A percentile compares a stretch with the other conserved stretches of the same genome.
These are phyloP conservation scores for Cepaea hortensis DNA, from an alignment of 2,888 invertebrate genomes.

Conservation along the genomic window DNA sequence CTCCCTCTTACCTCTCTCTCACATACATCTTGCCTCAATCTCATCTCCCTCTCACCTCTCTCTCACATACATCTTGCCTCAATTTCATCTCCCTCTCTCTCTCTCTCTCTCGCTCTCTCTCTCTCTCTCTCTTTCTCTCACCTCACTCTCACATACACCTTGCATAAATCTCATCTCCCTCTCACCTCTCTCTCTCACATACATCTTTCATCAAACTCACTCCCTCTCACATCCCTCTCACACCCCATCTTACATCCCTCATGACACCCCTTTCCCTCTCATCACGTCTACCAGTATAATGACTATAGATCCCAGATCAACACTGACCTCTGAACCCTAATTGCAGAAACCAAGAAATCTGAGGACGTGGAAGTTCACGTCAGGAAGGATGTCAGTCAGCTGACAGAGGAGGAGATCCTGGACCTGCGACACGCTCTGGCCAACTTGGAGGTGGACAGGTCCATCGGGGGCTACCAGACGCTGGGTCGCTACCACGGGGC, in stretches of 20 bases:
- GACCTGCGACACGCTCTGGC: conserved; percentile 50
- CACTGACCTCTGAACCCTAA: no score
- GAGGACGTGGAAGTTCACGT: background rate
- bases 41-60: background rate
- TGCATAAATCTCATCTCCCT: no score
- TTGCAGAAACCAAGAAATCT: background rate
- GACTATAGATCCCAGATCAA: no score
- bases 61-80: background rate
- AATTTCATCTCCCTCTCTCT: background rate
- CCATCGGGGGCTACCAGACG: conserved; percentile 47
- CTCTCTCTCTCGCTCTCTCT: background rate
- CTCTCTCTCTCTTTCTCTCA: background rate
- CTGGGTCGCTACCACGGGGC: conserved; percentile 55
- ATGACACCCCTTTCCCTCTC: no score
- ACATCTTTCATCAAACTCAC: background rate
- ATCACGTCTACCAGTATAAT: no score
- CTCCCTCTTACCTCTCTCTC: no score
- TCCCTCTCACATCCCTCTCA: background rate
- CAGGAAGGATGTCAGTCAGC: conserved; percentile 46
- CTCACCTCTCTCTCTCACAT: background rate
- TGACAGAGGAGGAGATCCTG: conserved; percentile 50
- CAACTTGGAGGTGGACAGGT: conserved; percentile 46
- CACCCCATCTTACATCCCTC: no score
- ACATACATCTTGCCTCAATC: no score
- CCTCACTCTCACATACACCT: no score